Percentiles rank a stretch among this genome's conserved stretches.
phyloP scores from a whole-genome alignment of 2,113 vertebrate species.

The Melanostigma gelatinosum region DNA sequence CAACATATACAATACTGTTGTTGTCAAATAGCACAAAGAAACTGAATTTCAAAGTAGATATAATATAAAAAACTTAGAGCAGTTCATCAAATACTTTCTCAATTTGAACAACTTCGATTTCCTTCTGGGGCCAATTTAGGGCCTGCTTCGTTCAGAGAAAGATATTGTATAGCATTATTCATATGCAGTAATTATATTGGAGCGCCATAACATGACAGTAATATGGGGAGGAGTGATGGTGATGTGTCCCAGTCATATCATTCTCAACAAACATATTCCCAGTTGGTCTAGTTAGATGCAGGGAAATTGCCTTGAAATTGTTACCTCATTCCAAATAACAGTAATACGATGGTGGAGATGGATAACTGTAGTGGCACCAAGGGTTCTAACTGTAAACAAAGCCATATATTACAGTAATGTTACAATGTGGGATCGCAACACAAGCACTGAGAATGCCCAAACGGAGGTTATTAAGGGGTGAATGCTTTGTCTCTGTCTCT shows the following conservation, averaged over 20 bases:
- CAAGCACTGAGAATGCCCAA: constrained; percentile 36
- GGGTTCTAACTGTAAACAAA: constrained; percentile 72
- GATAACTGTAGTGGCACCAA: constrained; percentile 79
- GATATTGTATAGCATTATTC: constrained; percentile 85
- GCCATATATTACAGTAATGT: constrained; percentile 76
- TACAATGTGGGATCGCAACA: constrained; percentile 61
- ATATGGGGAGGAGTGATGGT: constrained; percentile 89
- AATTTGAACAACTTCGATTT: constrained; percentile 71
- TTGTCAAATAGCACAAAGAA: constrained; percentile 51
- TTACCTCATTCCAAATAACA: constrained; percentile 88
- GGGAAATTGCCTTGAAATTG: constrained; percentile 89
- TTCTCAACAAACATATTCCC: constrained; percentile 87
- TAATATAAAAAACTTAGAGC: constrained; percentile 72
- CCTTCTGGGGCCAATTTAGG: constrained; percentile 78
- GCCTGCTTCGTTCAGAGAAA: constrained; percentile 75
- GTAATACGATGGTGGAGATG: constrained; percentile 86
- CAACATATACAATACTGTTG: constrained; percentile 3
- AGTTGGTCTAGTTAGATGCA: constrained; percentile 90
- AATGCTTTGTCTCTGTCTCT: constrained; percentile 22
- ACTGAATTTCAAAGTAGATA: constrained; percentile 56
- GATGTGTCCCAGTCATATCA: constrained; percentile 88
- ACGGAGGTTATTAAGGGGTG: constrained; percentile 64
- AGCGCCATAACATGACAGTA: constrained; percentile 89
- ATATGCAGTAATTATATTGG: constrained; percentile 87
- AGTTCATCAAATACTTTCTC: constrained; percentile 79